These are phyloP conservation scores for Mugil cephalus DNA, from an alignment of 2,113 vertebrate genomes.

Conservation along the genomic window DNA sequence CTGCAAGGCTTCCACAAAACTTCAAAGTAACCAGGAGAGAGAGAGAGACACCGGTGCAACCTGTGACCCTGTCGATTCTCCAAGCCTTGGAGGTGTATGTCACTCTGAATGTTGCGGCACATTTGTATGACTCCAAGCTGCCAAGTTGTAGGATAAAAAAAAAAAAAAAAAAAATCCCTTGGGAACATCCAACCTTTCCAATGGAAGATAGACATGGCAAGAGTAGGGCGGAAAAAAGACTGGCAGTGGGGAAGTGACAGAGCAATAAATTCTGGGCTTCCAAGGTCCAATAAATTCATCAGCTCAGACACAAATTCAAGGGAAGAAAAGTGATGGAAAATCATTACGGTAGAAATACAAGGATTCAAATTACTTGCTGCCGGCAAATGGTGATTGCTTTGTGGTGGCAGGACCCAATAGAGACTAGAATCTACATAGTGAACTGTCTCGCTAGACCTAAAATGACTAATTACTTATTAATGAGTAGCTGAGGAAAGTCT, in stretches of 20 bases:
- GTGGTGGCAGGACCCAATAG: slow-evolving; percentile 49
- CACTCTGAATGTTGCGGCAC: slow-evolving; percentile 27
- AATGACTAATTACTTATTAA: slow-evolving; percentile 81
- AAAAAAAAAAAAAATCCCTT: slow-evolving; percentile 48
- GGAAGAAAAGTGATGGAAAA: slow-evolving; percentile 63
- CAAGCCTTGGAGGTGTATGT: slow-evolving; percentile 52
- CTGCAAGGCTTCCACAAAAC: slow-evolving; percentile 49
- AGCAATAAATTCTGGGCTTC: slow-evolving; percentile 32
- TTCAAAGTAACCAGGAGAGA: slow-evolving; percentile 62
- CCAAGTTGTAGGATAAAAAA: slow-evolving; percentile 37
- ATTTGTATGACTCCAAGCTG: slow-evolving; percentile 39
- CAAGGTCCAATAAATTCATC: slow-evolving; percentile 40
- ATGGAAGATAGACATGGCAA: slow-evolving; percentile 47
- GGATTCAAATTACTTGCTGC: slow-evolving; percentile 62
- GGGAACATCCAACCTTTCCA: slow-evolving; percentile 41
- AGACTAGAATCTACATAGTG: slow-evolving; percentile 58
- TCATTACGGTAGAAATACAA: slow-evolving; percentile 67
- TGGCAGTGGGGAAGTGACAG: slow-evolving; percentile 30
- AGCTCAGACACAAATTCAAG: slow-evolving; percentile 48
- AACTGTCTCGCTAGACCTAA: slow-evolving; percentile 53
- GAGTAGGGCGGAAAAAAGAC: neutral
- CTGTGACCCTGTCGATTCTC: slow-evolving; percentile 47
- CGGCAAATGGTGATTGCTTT: slow-evolving; percentile 73
- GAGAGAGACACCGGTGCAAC: slow-evolving; percentile 30
- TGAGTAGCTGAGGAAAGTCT: slow-evolving; percentile 67